Percentiles rank a stretch among this genome's conserved stretches.
phyloP scores from a whole-genome alignment of 2,113 vertebrate species.

The Colistium nudipinnis region DNA sequence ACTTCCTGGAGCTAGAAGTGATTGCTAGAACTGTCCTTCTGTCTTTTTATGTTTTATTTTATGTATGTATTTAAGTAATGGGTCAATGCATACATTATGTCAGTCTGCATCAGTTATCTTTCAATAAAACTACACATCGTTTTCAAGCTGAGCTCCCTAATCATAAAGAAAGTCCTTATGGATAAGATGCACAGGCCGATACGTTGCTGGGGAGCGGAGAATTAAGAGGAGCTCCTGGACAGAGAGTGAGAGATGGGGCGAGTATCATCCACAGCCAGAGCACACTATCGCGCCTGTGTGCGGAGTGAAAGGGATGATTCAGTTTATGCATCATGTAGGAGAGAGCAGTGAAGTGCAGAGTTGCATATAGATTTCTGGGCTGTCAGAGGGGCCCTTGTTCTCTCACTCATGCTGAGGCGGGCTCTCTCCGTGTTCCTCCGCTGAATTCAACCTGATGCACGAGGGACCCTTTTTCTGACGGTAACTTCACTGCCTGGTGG shows the following conservation, averaged over 20 bases:
- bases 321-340: conserved; percentile 71
- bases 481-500: conserved; percentile 23
- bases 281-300: conserved; percentile 68
- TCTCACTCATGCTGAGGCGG: conserved; percentile 36
- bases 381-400: conserved; percentile 74
- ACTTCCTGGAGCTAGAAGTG: too few relatives aligned
- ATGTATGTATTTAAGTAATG: not conserved
- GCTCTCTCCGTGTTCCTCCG: conserved; percentile 43
- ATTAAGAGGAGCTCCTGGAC: conserved; percentile 54
- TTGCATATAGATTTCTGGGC: conserved; percentile 74
- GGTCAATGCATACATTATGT: too few relatives aligned
- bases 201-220: conserved; percentile 22
- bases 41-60: not conserved
- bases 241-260: conserved; percentile 47
- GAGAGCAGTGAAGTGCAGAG: conserved; percentile 71
- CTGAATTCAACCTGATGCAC: conserved; percentile 38
- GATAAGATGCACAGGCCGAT: conserved; percentile 3
- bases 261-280: conserved; percentile 54
- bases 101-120: not conserved
- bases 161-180: not conserved
- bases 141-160: too few relatives aligned
- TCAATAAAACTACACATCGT: not conserved
- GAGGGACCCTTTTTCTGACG: conserved; percentile 51
- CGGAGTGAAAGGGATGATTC: conserved; percentile 77
- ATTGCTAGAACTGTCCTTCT: too few relatives aligned